Evolutionary conservation across 2,888 invertebrate genomes (phyloP), one percentile per base, ranked within the genome.

Genomic region (Drosophila neutralis): DNA sequence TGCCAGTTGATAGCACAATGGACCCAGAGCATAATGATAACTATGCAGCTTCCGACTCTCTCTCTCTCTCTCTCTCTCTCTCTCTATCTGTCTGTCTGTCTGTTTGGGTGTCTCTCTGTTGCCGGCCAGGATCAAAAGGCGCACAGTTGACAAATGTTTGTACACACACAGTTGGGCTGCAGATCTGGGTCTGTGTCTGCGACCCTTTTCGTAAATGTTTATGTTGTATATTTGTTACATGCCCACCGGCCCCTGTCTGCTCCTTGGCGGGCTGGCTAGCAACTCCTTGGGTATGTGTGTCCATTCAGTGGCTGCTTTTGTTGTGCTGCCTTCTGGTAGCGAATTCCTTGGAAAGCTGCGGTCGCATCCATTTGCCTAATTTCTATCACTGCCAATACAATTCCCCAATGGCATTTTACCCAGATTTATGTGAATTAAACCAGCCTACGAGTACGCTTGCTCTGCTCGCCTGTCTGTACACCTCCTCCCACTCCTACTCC

Each of bases 371-470:
- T 86, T 87, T 87, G 89, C 86, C 89, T 89, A 88, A 85, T 85
- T 85, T 89, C 85, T 69, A 73, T 58, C 68, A 59, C 65, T 51
- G 48, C 58, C 68, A 73, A 70, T 62, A 82, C 89, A 82, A 91
- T 91, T 87, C 89, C 91, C 90, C 85, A 90, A 87, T 82, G 90
- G 90, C 83, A 85, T 79, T 91, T 91, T 81, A 83, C 85, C 74
- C 78, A 75, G 86, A 90, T 90, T 90, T 90, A 90, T 90, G 90
- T 87, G 87, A 82, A 89, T 91, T 89, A 90, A 91, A 91, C 85
- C 87, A 80, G 88, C 73, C 76, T 48, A 57, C 56, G 59, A 69
- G 33, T 38, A 45, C 49, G 38, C 21, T 15, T 29, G 15, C 40
- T 40, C 56, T 57, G 40, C 40, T 5, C 56, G 18, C 42, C 59